Base-by-base conservation (phyloP, 2,888 invertebrate genomes). In the Scrobipalpa atriplicella region DNA sequence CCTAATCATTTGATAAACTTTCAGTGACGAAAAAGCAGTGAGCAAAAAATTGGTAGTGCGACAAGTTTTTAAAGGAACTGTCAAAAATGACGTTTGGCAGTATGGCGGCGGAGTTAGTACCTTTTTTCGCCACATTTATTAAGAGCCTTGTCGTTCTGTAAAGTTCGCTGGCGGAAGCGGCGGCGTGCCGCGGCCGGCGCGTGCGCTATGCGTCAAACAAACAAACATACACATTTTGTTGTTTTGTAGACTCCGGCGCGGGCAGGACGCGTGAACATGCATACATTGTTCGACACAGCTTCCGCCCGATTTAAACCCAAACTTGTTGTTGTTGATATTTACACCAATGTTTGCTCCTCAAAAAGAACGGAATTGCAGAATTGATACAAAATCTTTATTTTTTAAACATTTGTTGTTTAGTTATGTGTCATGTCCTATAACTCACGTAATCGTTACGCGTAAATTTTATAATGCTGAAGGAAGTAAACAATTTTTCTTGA, bases 171-270 rank as follows among this genome's bases (percentile, higher is more conserved):
- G 11, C 68, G 67, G 66, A 66, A 70, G 67, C 68, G 63, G 68
- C 13, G 43, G 66, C 39, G 62, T 70, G 69, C 79, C 81, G 86
- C 82, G 79, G 67, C 66, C 77, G 71, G 70, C 70, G 72, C 71
- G 67, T 72, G 73, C 69, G 71, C 76, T 73, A 74, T 75, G 81
- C 81, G 80, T 67, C 71, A 69, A 72, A 71, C 73, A 77, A 77
- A 78, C 78, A 77, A 76, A 80, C 80, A 78, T 72, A 75, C 73
- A 58, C 58, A 56, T 21, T 38, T 58, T 58, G 58, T 58, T 58
- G 58, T 58, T 29, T 13, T 16, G 29, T 38, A 38, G 36, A 8
- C 58, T n/a, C 58, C 29, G 36, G 58, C 36, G 58, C 56, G 72
- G 72, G 67, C 70, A 60, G 69, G 69, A 70, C 68, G 65, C 69